Percentiles rank a stretch among this genome's conserved stretches.
phyloP scores from a whole-genome alignment of 2,113 vertebrate genomes.

The Zeus faber region DNA sequence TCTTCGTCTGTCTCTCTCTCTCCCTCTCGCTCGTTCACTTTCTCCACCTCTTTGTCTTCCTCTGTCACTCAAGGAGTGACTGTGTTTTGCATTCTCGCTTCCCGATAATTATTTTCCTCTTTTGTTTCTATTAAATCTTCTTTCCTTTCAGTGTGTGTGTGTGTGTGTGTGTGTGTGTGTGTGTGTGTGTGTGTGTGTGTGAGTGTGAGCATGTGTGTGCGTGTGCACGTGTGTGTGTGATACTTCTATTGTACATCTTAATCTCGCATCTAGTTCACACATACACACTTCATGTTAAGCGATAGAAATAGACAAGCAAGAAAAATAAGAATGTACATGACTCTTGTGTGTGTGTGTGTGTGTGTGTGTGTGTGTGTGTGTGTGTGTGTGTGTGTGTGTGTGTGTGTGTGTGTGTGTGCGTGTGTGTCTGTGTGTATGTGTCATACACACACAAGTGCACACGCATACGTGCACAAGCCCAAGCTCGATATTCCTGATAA shows the following conservation, averaged over 20 bases:
- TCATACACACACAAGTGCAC: background rate
- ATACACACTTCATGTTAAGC: no score
- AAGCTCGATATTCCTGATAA: background rate
- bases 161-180: background rate
- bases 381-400: background rate
- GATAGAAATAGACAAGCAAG: no score
- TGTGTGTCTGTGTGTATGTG: background rate
- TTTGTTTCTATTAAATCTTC: background rate
- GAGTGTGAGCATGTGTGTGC: no score
- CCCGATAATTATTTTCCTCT: background rate
- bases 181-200: slow-evolving; percentile 1
- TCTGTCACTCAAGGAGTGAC: slow-evolving; percentile 6
- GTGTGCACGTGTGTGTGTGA: no score
- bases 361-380: background rate
- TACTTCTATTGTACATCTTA: no score
- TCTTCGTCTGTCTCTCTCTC: slow-evolving; percentile 40
- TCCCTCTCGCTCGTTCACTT: slow-evolving; percentile 8
- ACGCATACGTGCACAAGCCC: background rate
- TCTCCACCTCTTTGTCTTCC: slow-evolving; percentile 20
- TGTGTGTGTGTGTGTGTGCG: no score
- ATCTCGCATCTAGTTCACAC: no score
- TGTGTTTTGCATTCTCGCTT: background rate
- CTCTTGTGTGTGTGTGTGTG: no score
- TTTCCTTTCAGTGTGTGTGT: background rate
- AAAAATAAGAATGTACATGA: no score